phyloP scores from a whole-genome alignment of 2,888 invertebrate genomes.

The Tortricodes alternella region DNA sequence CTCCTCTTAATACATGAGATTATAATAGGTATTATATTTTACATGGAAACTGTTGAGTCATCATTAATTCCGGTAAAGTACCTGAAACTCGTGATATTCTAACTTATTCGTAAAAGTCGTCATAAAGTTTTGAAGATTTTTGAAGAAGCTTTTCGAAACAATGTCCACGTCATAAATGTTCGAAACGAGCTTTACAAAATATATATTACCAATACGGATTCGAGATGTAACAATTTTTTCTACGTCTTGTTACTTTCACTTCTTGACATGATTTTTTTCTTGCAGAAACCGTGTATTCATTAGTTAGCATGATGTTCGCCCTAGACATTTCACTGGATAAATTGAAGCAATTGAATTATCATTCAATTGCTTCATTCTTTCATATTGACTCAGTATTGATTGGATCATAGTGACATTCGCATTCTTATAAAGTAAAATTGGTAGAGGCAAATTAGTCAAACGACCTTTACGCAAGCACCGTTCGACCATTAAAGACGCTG shows the following conservation, averaged over 20 bases:
- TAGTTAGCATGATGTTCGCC: background rate
- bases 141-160: background rate
- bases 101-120: too few relatives aligned
- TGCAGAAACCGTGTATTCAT: background rate
- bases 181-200: background rate
- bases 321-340: too few relatives aligned
- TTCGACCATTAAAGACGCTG: slow-evolving; percentile 69
- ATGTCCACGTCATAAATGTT: background rate
- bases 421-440: slow-evolving; percentile 50
- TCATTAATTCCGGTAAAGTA: slow-evolving; percentile 4
- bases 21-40: too few relatives aligned
- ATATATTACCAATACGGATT: slow-evolving; percentile 17
- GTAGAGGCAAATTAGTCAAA: slow-evolving; percentile 58
- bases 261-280: slow-evolving; percentile 42
- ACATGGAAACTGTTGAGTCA: too few relatives aligned
- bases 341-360: background rate
- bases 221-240: slow-evolving; percentile 19
- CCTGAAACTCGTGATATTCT: slow-evolving; percentile 1
- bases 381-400: too few relatives aligned
- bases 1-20: too few relatives aligned
- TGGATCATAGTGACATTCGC: slow-evolving; percentile 45
- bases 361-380: too few relatives aligned
- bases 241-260: slow-evolving; percentile 56
- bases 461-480: slow-evolving; percentile 68
- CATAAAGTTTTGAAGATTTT: background rate